These are phyloP conservation scores for Acromyrmex charruanus DNA, from an alignment of 1,140 invertebrate species.

Conservation along the genomic window DNA sequence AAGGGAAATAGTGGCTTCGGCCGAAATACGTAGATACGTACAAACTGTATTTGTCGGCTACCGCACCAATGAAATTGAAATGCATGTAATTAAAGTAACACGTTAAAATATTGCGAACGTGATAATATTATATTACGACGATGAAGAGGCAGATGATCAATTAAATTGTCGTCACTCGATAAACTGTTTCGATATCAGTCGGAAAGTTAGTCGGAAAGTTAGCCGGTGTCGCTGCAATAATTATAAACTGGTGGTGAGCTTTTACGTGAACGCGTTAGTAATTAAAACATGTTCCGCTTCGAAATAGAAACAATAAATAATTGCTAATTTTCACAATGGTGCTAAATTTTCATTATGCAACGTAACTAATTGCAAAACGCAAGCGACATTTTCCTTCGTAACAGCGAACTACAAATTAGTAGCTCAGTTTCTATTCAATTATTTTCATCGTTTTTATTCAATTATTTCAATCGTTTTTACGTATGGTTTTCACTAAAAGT, in stretches of 20 bases:
- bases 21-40: background rate
- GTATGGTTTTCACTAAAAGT: background rate
- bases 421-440: conserved; percentile 15
- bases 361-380: conserved; percentile 40
- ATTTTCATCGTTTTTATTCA: background rate
- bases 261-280: conserved; percentile 4
- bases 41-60: background rate
- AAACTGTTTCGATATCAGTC: conserved; percentile 4
- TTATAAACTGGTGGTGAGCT: conserved; percentile 6
- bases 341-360: conserved; percentile 46
- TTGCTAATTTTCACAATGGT: conserved; percentile 51
- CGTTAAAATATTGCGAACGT: conserved; percentile 12
- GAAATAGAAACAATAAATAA: conserved; percentile 47
- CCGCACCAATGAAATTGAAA: conserved; percentile 3
- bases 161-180: conserved; percentile 36
- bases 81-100: conserved; percentile 30
- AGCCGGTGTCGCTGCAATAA: background rate
- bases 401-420: conserved; percentile 33
- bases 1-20: background rate
- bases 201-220: conserved; percentile 48
- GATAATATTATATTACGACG: conserved; percentile 16
- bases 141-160: conserved; percentile 5
- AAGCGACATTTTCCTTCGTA: background rate
- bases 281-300: conserved; percentile 34
- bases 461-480: background rate